phyloP scores from a whole-genome alignment of 2,888 invertebrate species.

The Idaea straminata region DNA sequence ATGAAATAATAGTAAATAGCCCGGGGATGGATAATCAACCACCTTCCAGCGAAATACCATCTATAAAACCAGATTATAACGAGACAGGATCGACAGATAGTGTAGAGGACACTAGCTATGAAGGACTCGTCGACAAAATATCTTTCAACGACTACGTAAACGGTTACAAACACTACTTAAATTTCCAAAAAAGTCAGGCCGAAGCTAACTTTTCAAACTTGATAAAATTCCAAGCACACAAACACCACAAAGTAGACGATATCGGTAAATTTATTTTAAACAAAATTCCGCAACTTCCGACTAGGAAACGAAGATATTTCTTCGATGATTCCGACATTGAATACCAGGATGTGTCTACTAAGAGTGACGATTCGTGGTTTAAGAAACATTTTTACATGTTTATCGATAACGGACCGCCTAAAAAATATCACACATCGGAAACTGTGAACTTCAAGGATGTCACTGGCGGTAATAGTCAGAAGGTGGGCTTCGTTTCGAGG shows the following conservation, averaged over 20 bases:
- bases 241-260: constrained; percentile 65
- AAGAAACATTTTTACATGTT: constrained; percentile 62
- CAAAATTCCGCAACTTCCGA: constrained; percentile 54
- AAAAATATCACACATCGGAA: constrained; percentile 56
- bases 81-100: background rate
- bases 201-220: constrained; percentile 57
- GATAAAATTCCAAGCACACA: constrained; percentile 65
- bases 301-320: constrained; percentile 34
- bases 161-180: constrained; percentile 63
- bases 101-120: constrained; percentile 36
- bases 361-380: constrained; percentile 64
- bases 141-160: constrained; percentile 61
- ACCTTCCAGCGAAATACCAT: background rate
- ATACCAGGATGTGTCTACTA: constrained; percentile 59
- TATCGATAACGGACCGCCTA: constrained; percentile 50
- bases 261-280: constrained; percentile 67
- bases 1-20: constrained; percentile 33
- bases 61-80: background rate
- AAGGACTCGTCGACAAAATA: constrained; percentile 52
- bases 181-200: constrained; percentile 54
- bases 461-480: constrained; percentile 1
- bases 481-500: background rate
- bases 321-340: constrained; percentile 54
- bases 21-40: constrained; percentile 4
- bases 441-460: constrained; percentile 46